Conservation (phyloP, 2,113 vertebrate genomes). For the Equus przewalskii region DNA sequence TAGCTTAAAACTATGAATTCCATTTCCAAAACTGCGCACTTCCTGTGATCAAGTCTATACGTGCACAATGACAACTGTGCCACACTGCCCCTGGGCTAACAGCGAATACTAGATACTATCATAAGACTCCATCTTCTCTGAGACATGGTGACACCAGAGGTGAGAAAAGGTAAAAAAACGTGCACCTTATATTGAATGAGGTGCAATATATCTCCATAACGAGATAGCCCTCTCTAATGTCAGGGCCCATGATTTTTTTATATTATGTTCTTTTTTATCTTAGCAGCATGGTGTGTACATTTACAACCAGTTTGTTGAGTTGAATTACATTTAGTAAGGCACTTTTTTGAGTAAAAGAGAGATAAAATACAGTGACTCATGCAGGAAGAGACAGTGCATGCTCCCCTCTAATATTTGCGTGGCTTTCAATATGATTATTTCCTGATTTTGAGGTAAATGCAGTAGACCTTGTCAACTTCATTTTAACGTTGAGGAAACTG, state of each 20-base stretch:
- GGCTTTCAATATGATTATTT: not conserved
- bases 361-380: not conserved
- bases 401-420: not conserved
- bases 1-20: not conserved
- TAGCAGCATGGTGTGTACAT: not conserved
- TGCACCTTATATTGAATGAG: not conserved
- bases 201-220: not conserved
- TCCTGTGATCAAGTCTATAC: no score
- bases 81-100: not conserved
- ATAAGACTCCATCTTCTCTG: not conserved
- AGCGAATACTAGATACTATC: not conserved
- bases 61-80: not conserved
- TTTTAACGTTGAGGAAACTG: not conserved
- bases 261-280: not conserved
- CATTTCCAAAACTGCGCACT: not conserved
- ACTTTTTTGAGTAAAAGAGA: not conserved
- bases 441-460: not conserved
- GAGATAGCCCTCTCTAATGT: not conserved
- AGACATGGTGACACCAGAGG: not conserved
- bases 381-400: not conserved
- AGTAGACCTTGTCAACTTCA: not conserved
- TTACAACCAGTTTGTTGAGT: not conserved
- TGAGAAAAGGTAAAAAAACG: not conserved
- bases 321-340: not conserved
- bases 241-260: not conserved